A percentile compares a stretch with the other conserved stretches of the same genome.
Conservation (phyloP, 2,797 vertebrate species). For the Jordanella pulchra region DNA sequence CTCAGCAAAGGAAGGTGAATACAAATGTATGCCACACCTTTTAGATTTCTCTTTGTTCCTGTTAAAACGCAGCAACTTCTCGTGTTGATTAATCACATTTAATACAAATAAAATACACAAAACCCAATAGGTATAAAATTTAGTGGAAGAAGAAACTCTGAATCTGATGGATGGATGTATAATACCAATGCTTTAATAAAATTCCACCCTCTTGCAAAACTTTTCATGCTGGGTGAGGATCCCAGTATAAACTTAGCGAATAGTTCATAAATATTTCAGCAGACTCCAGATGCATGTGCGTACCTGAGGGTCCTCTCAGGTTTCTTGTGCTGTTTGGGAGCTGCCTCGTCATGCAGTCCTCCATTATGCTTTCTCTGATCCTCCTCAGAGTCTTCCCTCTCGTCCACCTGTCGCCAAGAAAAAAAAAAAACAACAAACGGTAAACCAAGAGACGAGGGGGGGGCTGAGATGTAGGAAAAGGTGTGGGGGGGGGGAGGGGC, state of each 20-base stretch:
- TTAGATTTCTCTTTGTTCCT: too few species aligned
- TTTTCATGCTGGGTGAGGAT: not conserved
- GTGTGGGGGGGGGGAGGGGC: not conserved
- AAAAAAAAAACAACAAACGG: slow-evolving; percentile 12
- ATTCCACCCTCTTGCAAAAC: not conserved
- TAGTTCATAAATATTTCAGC: slow-evolving; percentile 30
- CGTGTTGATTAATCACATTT: too few species aligned
- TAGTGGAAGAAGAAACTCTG: too few species aligned
- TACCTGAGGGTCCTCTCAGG: slow-evolving; percentile 91
- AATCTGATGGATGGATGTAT: too few species aligned
- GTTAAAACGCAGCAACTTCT: too few species aligned
- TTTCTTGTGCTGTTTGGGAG: slow-evolving; percentile 88
- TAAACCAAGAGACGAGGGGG: not conserved
- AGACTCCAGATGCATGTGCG: slow-evolving; percentile 9
- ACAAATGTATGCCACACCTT: too few species aligned
- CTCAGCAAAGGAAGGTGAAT: not conserved
- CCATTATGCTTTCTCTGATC: slow-evolving; percentile 89
- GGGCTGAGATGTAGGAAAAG: not conserved
- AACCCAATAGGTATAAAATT: not conserved
- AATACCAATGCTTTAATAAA: too few species aligned
- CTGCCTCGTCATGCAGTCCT: slow-evolving; percentile 82
- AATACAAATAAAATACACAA: too few species aligned
- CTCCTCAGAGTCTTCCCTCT: slow-evolving; percentile 81
- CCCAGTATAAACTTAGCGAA: not conserved
- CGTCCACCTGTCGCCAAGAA: slow-evolving; percentile 79